A percentile compares a stretch with the other conserved stretches of the same genome.
phyloP scores from a whole-genome alignment of 2,888 invertebrate species.

The Mythimna ferrago region DNA sequence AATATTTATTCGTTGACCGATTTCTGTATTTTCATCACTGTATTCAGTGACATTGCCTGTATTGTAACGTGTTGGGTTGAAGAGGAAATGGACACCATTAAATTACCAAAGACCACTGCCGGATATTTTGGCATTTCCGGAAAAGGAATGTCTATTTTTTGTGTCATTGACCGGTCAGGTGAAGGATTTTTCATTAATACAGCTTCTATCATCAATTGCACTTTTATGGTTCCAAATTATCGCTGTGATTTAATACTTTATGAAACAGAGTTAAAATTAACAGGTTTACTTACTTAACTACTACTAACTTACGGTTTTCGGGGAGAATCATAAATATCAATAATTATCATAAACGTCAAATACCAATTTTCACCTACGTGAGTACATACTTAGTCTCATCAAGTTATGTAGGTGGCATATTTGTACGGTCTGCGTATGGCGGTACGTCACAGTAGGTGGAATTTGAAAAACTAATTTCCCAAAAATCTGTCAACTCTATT shows the following conservation, averaged over 20 bases:
- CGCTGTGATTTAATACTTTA: too few relatives aligned
- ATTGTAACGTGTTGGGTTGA: constrained; percentile 9
- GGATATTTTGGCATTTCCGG: constrained; percentile 4
- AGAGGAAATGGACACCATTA: constrained; percentile 11
- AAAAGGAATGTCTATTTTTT: constrained; percentile 22
- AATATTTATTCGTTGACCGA: background rate
- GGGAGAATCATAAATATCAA: background rate
- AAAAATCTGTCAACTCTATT: background rate
- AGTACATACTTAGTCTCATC: too few relatives aligned
- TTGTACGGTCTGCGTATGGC: too few relatives aligned
- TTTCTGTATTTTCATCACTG: constrained; percentile 9
- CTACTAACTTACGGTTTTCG: background rate
- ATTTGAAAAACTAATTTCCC: too few relatives aligned
- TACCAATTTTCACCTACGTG: too few relatives aligned
- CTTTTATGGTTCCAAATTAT: background rate
- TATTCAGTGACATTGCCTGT: background rate
- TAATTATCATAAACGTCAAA: too few relatives aligned
- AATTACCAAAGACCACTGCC: constrained; percentile 5
- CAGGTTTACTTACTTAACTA: too few relatives aligned
- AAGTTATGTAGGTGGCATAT: too few relatives aligned
- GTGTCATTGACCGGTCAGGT: background rate
- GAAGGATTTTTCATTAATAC: constrained; percentile 14
- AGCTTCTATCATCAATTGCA: background rate
- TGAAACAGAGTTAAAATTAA: too few relatives aligned
- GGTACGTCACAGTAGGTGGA: too few relatives aligned